These are phyloP conservation scores for Polyergus mexicanus DNA, from an alignment of 1,140 invertebrate species.

Conservation along the genomic window DNA sequence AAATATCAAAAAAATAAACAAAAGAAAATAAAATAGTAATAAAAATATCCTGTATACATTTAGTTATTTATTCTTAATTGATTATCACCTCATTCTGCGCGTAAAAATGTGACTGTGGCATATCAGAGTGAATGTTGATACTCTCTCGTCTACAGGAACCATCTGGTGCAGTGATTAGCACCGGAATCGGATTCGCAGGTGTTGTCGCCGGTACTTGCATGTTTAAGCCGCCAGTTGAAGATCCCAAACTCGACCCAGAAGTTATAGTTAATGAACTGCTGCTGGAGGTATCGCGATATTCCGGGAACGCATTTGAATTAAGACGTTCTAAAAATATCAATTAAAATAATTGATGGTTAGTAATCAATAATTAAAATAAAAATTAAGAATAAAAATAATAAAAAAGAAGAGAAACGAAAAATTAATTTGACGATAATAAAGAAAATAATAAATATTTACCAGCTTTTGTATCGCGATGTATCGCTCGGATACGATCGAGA, in stretches of 20 bases:
- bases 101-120: constrained; percentile 77
- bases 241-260: constrained; percentile 80
- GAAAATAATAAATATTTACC: constrained; percentile 66
- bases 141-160: constrained; percentile 78
- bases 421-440: too few relatives aligned
- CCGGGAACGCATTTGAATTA: constrained; percentile 77
- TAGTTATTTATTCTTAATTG: neutral
- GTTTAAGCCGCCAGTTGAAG: constrained; percentile 80
- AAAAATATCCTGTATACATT: neutral
- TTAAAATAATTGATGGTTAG: neutral
- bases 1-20: neutral
- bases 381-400: too few relatives aligned
- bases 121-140: constrained; percentile 54
- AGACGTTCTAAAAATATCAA: constrained; percentile 73
- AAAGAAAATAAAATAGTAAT: neutral
- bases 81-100: constrained; percentile 77
- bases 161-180: constrained; percentile 81
- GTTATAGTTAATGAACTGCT: constrained; percentile 81
- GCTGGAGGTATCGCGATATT: constrained; percentile 79
- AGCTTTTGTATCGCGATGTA: constrained; percentile 77
- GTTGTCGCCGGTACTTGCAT: constrained; percentile 73
- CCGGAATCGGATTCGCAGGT: constrained; percentile 80
- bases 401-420: too few relatives aligned
- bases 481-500: constrained; percentile 76
- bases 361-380: too few relatives aligned